Conservation (phyloP, 2,113 vertebrate genomes). For the Garra rufa region DNA sequence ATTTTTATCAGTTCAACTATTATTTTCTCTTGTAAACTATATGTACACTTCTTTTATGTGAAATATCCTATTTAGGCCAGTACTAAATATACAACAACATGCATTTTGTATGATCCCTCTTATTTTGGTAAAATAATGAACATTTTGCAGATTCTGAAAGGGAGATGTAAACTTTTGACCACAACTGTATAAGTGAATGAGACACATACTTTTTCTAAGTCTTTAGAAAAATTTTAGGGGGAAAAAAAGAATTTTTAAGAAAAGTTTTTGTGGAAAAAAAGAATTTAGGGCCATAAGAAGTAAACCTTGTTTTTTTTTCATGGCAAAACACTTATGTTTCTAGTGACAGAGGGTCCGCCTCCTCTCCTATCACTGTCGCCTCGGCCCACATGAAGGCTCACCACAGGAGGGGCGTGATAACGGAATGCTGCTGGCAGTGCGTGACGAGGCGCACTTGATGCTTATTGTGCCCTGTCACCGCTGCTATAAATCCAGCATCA, state of each 20-base stretch:
- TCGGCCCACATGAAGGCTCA: slow-evolving; percentile 9
- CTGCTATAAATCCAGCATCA: slow-evolving; percentile 30
- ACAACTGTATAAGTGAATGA: too few relatives aligned
- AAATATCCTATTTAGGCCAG: too few relatives aligned
- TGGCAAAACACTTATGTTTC: background rate
- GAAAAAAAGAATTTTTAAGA: background rate
- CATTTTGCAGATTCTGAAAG: too few relatives aligned
- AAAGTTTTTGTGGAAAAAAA: too few relatives aligned
- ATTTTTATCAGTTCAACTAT: too few relatives aligned
- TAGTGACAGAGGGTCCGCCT: background rate
- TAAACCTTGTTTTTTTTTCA: background rate
- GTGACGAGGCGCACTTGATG: background rate
- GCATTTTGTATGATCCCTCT: too few relatives aligned
- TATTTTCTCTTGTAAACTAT: too few relatives aligned
- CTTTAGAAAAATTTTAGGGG: background rate
- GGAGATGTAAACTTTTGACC: too few relatives aligned
- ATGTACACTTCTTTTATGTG: too few relatives aligned
- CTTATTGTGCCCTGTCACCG: slow-evolving; percentile 31
- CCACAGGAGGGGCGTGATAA: slow-evolving; percentile 30
- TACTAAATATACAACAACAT: too few relatives aligned
- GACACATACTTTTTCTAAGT: background rate
- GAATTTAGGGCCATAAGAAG: background rate
- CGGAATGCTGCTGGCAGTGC: background rate
- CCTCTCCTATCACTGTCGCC: background rate
- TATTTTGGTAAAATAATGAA: too few relatives aligned